These are phyloP conservation scores for Albula goreensis DNA, from an alignment of 2,113 vertebrate species.

Conservation along the genomic window DNA sequence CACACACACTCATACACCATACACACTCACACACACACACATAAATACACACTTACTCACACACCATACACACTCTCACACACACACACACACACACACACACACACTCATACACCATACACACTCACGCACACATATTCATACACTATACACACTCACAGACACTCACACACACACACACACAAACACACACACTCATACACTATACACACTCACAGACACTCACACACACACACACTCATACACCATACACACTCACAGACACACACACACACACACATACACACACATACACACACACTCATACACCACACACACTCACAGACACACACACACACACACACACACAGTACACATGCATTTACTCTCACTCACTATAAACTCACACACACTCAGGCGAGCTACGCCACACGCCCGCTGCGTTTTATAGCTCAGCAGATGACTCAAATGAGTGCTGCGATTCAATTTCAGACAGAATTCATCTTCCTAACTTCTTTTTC, in stretches of 20 bases:
- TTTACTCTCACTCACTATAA: too few species aligned
- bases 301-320: background rate
- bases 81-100: background rate
- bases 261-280: background rate
- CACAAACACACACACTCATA: too few species aligned
- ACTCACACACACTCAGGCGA: too few species aligned
- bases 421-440: too few species aligned
- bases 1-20: background rate
- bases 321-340: background rate
- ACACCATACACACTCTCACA: slow-evolving; percentile 13
- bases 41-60: background rate
- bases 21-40: background rate
- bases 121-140: too few species aligned
- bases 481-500: background rate
- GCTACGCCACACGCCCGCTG: too few species aligned
- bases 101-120: background rate
- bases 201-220: too few species aligned
- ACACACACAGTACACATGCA: background rate
- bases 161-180: too few species aligned
- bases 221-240: too few species aligned
- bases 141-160: too few species aligned
- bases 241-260: background rate
- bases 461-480: background rate
- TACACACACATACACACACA: slow-evolving; percentile 21
- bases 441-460: too few species aligned